phyloP scores from a whole-genome alignment of 2,113 vertebrate genomes.

The Fregetta grallaria region DNA sequence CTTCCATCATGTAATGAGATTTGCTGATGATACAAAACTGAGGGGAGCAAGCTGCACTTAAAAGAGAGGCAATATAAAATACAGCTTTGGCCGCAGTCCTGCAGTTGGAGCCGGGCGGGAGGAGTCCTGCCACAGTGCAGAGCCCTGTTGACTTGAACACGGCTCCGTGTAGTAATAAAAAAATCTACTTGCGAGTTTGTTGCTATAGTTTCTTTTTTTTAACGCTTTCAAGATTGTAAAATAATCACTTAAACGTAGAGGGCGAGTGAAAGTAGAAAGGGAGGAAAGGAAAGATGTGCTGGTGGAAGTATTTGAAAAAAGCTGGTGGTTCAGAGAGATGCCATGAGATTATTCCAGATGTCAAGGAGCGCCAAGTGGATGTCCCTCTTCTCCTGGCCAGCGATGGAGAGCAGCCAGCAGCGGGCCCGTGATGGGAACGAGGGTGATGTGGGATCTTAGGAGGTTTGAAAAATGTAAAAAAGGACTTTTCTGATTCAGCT shows the following conservation, averaged over 20 bases:
- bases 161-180: neutral
- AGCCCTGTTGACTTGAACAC: neutral
- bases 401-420: neutral
- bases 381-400: neutral
- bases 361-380: neutral
- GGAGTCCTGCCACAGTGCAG: neutral
- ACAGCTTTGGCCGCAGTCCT: neutral
- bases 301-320: neutral
- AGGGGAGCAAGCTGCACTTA: neutral
- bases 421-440: accelerated
- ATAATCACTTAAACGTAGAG: neutral
- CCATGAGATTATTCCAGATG: neutral
- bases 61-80: neutral
- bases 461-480: accelerated
- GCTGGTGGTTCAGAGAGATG: neutral
- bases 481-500: neutral
- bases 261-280: too few relatives aligned
- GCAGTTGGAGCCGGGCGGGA: neutral
- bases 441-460: neutral
- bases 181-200: neutral
- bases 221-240: neutral
- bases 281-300: neutral
- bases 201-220: neutral
- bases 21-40: neutral
- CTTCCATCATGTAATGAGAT: constrained; percentile 7